These are phyloP conservation scores for Phoxinus dragarum DNA, from an alignment of 2,797 vertebrate genomes.

Conservation along the genomic window DNA sequence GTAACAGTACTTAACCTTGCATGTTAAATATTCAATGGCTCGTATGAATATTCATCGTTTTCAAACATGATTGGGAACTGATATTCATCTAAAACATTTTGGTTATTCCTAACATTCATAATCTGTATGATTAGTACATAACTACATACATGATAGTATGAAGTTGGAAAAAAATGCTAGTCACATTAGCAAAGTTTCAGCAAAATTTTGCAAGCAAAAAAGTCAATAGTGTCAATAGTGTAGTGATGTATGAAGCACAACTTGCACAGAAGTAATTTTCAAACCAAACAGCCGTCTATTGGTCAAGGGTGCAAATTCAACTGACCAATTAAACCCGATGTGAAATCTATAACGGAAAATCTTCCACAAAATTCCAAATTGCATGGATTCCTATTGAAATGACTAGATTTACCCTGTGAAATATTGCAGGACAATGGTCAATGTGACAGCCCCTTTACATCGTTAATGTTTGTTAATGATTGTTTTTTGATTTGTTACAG, in stretches of 20 bases:
- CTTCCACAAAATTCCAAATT: not conserved
- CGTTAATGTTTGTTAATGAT: not conserved
- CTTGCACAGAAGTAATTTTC: not conserved
- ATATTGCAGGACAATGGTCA: not conserved
- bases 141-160: not conserved
- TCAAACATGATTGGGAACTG: constrained; percentile 5
- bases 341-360: not conserved
- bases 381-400: not conserved
- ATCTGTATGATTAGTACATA: too few species aligned
- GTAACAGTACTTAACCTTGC: constrained; percentile 58
- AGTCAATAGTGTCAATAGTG: not conserved
- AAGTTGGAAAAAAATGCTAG: not conserved
- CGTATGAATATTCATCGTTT: constrained; percentile 8
- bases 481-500: not conserved
- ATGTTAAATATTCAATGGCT: constrained; percentile 69
- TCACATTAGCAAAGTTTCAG: not conserved
- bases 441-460: not conserved
- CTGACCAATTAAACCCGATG: not conserved
- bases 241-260: not conserved
- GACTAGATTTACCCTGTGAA: not conserved
- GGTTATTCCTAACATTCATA: not conserved
- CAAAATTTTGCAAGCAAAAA: not conserved
- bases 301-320: not conserved
- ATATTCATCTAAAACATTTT: not conserved
- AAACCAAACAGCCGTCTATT: not conserved